A percentile compares a stretch with the other conserved stretches of the same genome.
Conservation (phyloP, 2,797 vertebrate genomes). For the Sarcophilus harrisii region DNA sequence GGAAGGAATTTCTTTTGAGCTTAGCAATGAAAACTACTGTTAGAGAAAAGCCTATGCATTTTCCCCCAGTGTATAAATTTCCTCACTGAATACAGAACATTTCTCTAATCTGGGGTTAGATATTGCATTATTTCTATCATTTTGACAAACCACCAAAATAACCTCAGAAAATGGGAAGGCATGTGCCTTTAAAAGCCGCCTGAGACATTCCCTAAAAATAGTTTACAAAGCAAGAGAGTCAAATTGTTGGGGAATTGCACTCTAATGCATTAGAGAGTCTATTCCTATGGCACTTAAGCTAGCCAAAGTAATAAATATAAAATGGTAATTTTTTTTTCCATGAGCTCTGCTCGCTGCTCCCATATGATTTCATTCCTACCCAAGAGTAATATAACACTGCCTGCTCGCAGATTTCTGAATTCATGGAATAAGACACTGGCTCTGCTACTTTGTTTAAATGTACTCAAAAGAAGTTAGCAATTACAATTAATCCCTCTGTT, state of each 20-base stretch:
- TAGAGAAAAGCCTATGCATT: slow-evolving; percentile 5
- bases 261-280: slow-evolving; percentile 82
- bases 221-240: slow-evolving; percentile 81
- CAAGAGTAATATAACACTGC: slow-evolving; percentile 78
- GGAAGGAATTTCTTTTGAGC: not conserved
- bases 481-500: slow-evolving; percentile 77
- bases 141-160: slow-evolving; percentile 79
- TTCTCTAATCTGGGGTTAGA: slow-evolving; percentile 69
- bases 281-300: slow-evolving; percentile 83
- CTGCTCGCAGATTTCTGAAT: slow-evolving; percentile 65
- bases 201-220: slow-evolving; percentile 80
- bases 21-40: slow-evolving; percentile 1
- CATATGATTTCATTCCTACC: slow-evolving; percentile 77
- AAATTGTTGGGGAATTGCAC: slow-evolving; percentile 81
- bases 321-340: slow-evolving; percentile 84
- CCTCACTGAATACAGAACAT: slow-evolving; percentile 58
- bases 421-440: slow-evolving; percentile 72
- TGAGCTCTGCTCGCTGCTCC: slow-evolving; percentile 78
- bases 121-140: slow-evolving; percentile 74
- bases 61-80: slow-evolving; percentile 61
- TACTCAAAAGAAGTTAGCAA: slow-evolving; percentile 76
- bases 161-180: slow-evolving; percentile 75
- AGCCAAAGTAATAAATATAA: slow-evolving; percentile 85
- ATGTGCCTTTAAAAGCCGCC: slow-evolving; percentile 79
- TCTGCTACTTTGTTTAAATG: slow-evolving; percentile 73